phyloP scores from a whole-genome alignment of 2,113 vertebrate genomes.

The Phainopepla nitens region DNA sequence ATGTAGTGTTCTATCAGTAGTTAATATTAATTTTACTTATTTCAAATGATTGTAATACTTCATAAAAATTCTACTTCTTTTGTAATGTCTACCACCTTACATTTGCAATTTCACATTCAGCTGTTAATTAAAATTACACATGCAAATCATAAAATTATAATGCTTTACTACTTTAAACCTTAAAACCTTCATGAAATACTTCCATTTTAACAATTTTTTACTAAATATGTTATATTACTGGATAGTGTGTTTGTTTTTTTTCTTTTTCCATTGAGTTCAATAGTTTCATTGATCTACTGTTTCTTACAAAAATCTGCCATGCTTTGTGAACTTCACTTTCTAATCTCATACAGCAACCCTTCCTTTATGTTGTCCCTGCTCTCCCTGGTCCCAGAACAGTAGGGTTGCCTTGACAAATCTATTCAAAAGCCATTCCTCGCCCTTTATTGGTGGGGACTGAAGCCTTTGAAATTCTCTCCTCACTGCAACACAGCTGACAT shows the following conservation, averaged over 20 bases:
- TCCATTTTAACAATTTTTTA: constrained; percentile 63
- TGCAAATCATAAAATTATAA: constrained; percentile 60
- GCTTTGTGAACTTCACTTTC: constrained; percentile 87
- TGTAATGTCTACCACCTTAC: constrained; percentile 63
- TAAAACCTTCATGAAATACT: constrained; percentile 64
- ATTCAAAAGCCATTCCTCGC: constrained; percentile 86
- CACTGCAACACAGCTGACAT: constrained; percentile 95
- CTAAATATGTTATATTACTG: constrained; percentile 69
- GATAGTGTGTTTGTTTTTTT: constrained; percentile 81
- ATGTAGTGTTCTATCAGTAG: constrained; percentile 75
- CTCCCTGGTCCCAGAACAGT: constrained; percentile 89
- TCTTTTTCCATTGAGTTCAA: constrained; percentile 77
- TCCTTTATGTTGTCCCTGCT: constrained; percentile 88
- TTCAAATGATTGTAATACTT: constrained; percentile 73
- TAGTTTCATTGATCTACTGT: constrained; percentile 84
- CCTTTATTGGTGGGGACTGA: constrained; percentile 88
- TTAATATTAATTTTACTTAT: constrained; percentile 80
- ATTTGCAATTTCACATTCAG: constrained; percentile 69
- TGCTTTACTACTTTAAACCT: constrained; percentile 47
- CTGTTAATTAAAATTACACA: constrained; percentile 76
- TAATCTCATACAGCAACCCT: constrained; percentile 89
- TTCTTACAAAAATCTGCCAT: constrained; percentile 86
- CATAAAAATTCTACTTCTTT: constrained; percentile 70
- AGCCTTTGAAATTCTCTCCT: constrained; percentile 87
- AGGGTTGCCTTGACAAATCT: constrained; percentile 97